Evolutionary conservation across 2,888 invertebrate species (phyloP).

Genomic region (Penaeus monodon): DNA sequence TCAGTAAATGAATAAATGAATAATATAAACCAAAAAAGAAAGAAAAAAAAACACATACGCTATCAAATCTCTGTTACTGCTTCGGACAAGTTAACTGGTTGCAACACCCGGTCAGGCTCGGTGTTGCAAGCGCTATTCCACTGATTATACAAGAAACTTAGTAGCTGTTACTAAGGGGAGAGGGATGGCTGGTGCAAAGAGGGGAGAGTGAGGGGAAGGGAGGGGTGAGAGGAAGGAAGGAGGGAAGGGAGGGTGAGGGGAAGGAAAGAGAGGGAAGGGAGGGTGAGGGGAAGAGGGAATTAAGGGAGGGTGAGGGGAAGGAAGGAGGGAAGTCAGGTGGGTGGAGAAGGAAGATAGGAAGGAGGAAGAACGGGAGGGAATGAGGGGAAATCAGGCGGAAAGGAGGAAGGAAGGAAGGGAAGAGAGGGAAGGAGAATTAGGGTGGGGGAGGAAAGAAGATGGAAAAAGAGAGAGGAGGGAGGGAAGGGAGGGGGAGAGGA

Average conservation of each 20-base stretch:
- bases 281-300: background rate
- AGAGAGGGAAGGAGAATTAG: background rate
- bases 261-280: background rate
- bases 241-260: background rate
- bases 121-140: constrained; percentile 5
- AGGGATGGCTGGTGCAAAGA: constrained; percentile 8
- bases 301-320: background rate
- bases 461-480: background rate
- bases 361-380: background rate
- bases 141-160: background rate
- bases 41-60: no score
- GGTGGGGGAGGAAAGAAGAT: background rate
- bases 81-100: no score
- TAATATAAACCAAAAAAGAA: no score
- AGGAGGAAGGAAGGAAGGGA: background rate
- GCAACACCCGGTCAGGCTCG: no score
- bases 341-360: background rate
- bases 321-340: background rate
- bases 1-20: no score
- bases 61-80: no score
- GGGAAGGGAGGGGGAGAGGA: no score
- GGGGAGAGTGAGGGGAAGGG: background rate
- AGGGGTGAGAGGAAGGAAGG: no score
- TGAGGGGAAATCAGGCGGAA: background rate
- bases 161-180: constrained; percentile 10